These are phyloP conservation scores for Parnassius orleans DNA, from an alignment of 2,888 invertebrate genomes.

Conservation along the genomic window DNA sequence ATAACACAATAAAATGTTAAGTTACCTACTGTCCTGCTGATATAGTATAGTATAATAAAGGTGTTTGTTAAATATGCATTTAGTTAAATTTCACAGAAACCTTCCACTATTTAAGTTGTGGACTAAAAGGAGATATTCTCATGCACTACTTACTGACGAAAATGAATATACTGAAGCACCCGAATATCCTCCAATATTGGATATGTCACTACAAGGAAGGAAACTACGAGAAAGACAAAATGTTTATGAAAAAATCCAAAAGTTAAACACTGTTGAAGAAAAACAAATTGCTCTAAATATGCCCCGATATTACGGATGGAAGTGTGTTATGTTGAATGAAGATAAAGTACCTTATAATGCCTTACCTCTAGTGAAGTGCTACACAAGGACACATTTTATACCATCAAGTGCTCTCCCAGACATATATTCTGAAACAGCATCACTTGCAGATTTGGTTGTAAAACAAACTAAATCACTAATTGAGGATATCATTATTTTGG, in stretches of 20 bases:
- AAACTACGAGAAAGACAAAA: conserved; percentile 66
- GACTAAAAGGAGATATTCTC: conserved; percentile 47
- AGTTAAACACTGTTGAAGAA: conserved; percentile 88
- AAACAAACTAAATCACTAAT: conserved; percentile 80
- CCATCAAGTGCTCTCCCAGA: conserved; percentile 81
- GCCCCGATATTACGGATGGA: conserved; percentile 90
- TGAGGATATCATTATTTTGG: conserved; percentile 84
- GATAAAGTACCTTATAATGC: conserved; percentile 83
- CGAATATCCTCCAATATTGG: conserved; percentile 83
- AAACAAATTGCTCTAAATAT: conserved; percentile 91
- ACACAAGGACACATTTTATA: conserved; percentile 89
- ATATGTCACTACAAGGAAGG: conserved; percentile 75
- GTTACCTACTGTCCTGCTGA: no score
- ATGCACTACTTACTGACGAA: conserved; percentile 51
- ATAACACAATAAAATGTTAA: no score
- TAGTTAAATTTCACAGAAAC: conserved; percentile 54
- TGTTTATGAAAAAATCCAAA: conserved; percentile 82
- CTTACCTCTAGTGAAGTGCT: conserved; percentile 85
- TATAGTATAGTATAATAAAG: no score
- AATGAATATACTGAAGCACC: conserved; percentile 69
- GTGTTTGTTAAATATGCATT: conserved; percentile 50
- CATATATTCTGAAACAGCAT: conserved; percentile 73
- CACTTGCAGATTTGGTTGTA: conserved; percentile 67
- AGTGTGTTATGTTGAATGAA: conserved; percentile 82
- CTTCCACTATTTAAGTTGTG: conserved; percentile 56